Evolutionary conservation across 2,113 vertebrate species (phyloP).

Genomic region (Melanocharis versteri): DNA sequence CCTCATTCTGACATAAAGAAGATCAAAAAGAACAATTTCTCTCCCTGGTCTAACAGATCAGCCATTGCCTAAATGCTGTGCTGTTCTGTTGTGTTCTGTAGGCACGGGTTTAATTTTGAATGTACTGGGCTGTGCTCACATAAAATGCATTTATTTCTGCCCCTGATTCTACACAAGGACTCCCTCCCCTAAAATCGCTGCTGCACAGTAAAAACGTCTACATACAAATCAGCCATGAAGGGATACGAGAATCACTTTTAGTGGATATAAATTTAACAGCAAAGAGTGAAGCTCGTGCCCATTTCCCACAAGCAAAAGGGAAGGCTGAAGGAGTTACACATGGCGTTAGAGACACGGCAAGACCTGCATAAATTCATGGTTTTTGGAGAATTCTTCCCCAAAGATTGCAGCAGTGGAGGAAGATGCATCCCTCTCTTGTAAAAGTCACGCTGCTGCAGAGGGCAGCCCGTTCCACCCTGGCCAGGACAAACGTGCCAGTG

Average conservation of each 20-base stretch:
- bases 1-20: background rate
- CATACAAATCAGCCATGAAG: background rate
- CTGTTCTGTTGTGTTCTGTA: background rate
- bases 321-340: background rate
- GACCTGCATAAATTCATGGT: background rate
- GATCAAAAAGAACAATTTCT: background rate
- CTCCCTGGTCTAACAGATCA: background rate
- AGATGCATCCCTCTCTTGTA: background rate
- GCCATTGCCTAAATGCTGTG: background rate
- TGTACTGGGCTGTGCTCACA: background rate
- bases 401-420: background rate
- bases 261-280: background rate
- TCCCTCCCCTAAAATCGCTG: background rate
- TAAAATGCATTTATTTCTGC: background rate
- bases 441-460: background rate
- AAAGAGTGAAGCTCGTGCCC: background rate
- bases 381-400: background rate
- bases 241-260: background rate
- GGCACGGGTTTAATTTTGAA: background rate
- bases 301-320: background rate
- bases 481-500: background rate
- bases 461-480: background rate
- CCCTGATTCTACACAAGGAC: background rate
- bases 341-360: background rate
- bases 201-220: background rate